Evolutionary conservation across 2,888 invertebrate genomes (phyloP), one percentile per base, ranked within the genome.

Genomic region (Epirrita christyi): DNA sequence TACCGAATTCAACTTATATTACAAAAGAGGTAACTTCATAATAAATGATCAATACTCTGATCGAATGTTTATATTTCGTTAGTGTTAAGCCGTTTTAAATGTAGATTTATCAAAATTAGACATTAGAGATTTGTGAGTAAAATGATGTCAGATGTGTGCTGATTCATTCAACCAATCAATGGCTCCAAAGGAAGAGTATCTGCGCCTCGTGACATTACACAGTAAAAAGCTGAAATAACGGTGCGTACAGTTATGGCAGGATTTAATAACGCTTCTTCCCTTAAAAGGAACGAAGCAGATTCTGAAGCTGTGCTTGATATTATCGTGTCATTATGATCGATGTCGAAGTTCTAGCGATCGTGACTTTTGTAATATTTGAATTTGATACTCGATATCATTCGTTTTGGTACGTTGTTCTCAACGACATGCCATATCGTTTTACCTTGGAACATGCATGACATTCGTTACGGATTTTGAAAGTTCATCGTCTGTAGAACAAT

Each of bases 231-330:
- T 55, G 67, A 74, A 64, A 71, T 88, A 88, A 86, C 88, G 88
- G 88, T 73, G 66, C 73, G 61, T 65, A 76, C 88, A 78, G 76
- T 85, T 87, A 88, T 81, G 84, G 88, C 72, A 68, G 78, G 86
- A 84, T 86, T 88, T 87, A 89, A 90, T 88, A 86, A 85, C 79
- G 78, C 70, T 71, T 68, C 72, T 65, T 48, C 54, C 84, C 83
- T 73, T 85, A 85, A 80, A 88, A 75, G 87, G 88, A 64, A 50
- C 66, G 73, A 67, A 70, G 71, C 71, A 73, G 76, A 80, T 74
- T 74, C 76, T 73, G 66, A 73, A 49, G 54, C 53, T 57, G 36
- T 50, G 49, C 50, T 55, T 52, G 53, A 64, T 53, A 54, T 48
- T 42, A 58, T 59, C 55, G 54, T 58, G 43, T 49, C 37, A 21